Evolutionary conservation across 2,888 invertebrate genomes (phyloP).

Genomic region (Dasypolia templi): DNA sequence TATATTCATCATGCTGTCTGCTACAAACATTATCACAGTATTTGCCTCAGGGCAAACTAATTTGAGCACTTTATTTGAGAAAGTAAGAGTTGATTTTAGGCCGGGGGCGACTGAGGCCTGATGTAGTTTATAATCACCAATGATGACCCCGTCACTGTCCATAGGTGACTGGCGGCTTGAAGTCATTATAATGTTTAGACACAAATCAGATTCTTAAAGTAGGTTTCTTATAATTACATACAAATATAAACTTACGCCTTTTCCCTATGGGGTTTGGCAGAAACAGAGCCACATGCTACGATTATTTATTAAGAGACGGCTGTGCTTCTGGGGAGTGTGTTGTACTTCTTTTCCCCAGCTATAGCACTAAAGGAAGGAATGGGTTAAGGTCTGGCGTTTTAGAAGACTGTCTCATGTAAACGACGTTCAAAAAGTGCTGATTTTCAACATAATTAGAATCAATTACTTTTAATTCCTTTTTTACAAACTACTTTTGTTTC

Average conservation of each 20-base stretch:
- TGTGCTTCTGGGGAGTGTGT: too few species aligned
- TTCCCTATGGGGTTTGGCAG: not conserved
- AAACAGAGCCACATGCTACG: not conserved
- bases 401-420: too few species aligned
- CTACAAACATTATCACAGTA: slow-evolving; percentile 6
- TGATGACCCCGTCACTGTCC: slow-evolving; percentile 20
- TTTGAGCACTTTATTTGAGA: slow-evolving; percentile 32
- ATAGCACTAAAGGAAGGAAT: too few species aligned
- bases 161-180: not conserved
- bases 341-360: too few species aligned
- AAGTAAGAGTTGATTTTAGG: slow-evolving; percentile 54
- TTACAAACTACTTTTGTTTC: not conserved
- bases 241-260: not conserved
- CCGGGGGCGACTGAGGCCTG: slow-evolving; percentile 38
- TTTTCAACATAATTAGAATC: too few species aligned
- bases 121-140: slow-evolving; percentile 25
- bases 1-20: not conserved
- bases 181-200: not conserved
- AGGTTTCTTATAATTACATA: not conserved
- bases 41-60: slow-evolving; percentile 48
- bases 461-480: too few species aligned
- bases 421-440: too few species aligned
- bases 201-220: not conserved
- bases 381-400: too few species aligned
- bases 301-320: too few species aligned